Percentiles rank a stretch among this genome's conserved stretches.
These are phyloP conservation scores for Eidolon dupreanum DNA, from an alignment of 2,797 vertebrate species.

Conservation along the genomic window DNA sequence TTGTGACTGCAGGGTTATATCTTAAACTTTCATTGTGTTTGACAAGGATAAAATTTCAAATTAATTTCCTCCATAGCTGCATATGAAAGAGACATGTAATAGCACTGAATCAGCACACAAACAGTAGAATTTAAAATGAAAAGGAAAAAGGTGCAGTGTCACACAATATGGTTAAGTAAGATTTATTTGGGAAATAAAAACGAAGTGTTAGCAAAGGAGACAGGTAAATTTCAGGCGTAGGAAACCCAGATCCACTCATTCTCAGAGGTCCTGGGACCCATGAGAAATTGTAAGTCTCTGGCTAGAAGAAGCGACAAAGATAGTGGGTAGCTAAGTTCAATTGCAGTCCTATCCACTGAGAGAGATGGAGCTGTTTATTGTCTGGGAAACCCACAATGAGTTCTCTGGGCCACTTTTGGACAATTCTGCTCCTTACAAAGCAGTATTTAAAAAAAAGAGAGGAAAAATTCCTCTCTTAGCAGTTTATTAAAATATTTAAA, in stretches of 20 bases:
- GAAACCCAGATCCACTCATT: background rate
- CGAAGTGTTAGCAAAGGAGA: background rate
- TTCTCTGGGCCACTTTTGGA: background rate
- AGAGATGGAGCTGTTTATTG: background rate
- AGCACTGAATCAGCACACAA: background rate
- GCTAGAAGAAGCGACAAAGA: background rate
- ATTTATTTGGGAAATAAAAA: constrained; percentile 10
- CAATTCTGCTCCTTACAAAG: background rate
- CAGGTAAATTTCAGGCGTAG: background rate
- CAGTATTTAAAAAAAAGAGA: background rate
- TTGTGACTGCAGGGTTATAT: background rate
- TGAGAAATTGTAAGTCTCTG: background rate
- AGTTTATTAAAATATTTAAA: background rate
- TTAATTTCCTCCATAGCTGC: background rate
- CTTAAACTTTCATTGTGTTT: background rate
- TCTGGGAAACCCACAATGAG: background rate
- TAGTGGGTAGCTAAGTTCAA: background rate
- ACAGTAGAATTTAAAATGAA: background rate
- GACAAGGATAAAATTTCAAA: constrained; percentile 19
- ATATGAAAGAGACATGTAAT: background rate
- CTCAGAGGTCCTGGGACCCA: background rate
- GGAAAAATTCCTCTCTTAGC: background rate
- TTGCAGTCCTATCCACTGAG: background rate
- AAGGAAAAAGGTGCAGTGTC: background rate
- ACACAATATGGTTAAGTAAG: background rate